Percentiles rank a stretch among this genome's conserved stretches.
Conservation (phyloP, 2,797 vertebrate species). For the Acipenser transmontanus region DNA sequence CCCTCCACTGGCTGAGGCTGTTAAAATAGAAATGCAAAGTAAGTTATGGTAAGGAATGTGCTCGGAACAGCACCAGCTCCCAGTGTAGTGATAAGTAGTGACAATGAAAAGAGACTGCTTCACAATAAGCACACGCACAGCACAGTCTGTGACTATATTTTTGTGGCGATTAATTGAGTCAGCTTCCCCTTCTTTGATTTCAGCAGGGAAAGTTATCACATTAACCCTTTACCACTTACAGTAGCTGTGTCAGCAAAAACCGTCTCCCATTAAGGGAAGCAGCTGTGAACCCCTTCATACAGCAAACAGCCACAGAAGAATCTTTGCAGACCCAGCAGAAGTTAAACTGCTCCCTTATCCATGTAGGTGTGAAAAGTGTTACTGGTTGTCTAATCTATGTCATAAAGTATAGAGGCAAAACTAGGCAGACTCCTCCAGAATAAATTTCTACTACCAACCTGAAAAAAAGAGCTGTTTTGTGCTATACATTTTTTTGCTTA, state of each 20-base stretch:
- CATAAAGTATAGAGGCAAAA: no score
- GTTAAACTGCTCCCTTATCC: neutral
- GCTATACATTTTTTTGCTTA: neutral
- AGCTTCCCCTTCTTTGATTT: neutral
- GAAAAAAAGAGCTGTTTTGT: neutral
- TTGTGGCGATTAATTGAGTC: neutral
- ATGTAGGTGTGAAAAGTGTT: neutral
- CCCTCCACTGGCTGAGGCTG: slow-evolving; percentile 15
- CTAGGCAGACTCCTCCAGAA: no score
- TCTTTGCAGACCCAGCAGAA: neutral
- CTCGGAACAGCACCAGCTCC: slow-evolving; percentile 6
- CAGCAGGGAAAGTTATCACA: slow-evolving; percentile 14
- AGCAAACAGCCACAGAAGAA: no score
- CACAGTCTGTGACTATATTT: slow-evolving; percentile 18
- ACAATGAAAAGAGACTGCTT: neutral
- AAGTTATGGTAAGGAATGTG: slow-evolving; percentile 25
- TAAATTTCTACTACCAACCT: no score
- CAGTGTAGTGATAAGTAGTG: neutral
- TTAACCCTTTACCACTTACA: slow-evolving; percentile 11
- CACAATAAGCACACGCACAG: slow-evolving; percentile 21
- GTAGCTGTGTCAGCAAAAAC: slow-evolving; percentile 30
- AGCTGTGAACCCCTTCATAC: neutral
- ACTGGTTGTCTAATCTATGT: neutral
- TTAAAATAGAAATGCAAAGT: slow-evolving; percentile 22
- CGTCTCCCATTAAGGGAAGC: slow-evolving; percentile 19